These are phyloP conservation scores for Aricia artaxerxes DNA, from an alignment of 2,888 invertebrate species.

Conservation along the genomic window DNA sequence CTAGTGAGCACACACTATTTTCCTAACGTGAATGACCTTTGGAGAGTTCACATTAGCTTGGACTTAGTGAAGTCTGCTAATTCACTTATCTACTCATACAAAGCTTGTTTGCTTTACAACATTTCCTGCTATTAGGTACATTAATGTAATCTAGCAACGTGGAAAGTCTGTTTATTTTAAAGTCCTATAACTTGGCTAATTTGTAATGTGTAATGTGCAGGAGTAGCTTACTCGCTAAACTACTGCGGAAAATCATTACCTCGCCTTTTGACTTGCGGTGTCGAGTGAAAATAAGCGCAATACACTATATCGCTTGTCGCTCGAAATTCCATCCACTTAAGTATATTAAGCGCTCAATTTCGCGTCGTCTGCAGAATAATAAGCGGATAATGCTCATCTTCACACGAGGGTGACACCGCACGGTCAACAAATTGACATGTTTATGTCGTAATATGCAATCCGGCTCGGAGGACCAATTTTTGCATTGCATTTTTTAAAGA, in stretches of 20 bases:
- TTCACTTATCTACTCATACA: constrained; percentile 1
- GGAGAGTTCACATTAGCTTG: neutral
- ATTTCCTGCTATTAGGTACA: neutral
- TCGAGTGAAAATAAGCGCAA: neutral
- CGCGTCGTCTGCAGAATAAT: constrained; percentile 10
- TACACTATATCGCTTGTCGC: neutral
- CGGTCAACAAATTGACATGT: constrained; percentile 17
- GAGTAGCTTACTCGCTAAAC: too few relatives aligned
- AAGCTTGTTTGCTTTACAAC: neutral
- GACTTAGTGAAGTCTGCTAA: neutral
- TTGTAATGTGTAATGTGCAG: too few relatives aligned
- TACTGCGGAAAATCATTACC: too few relatives aligned
- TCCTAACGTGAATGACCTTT: neutral
- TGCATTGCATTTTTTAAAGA: neutral
- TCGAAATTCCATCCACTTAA: neutral
- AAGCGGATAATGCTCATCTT: constrained; percentile 17
- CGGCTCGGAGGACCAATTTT: constrained; percentile 4
- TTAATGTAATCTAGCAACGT: neutral
- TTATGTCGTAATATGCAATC: neutral
- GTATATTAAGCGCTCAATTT: constrained; percentile 4
- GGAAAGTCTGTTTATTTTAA: neutral
- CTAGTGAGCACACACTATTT: neutral
- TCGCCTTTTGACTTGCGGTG: too few relatives aligned
- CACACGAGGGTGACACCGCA: constrained; percentile 1
- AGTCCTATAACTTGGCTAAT: too few relatives aligned